phyloP scores from a whole-genome alignment of 2,888 invertebrate species.

The Lasioglossum oenotherae region DNA sequence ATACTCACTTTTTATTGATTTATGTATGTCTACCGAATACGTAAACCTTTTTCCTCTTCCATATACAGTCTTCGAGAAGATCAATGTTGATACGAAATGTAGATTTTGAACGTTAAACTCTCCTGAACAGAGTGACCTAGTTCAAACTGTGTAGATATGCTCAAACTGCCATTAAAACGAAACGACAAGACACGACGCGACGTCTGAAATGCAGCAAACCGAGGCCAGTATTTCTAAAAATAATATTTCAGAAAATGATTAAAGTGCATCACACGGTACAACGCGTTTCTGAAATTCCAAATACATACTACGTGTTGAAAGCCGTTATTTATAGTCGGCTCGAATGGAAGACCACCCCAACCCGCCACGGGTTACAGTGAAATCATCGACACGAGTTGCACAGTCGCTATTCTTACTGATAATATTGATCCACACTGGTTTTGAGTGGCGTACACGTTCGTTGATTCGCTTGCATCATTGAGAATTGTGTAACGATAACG shows the following conservation, averaged over 20 bases:
- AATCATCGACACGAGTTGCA: conserved; percentile 11
- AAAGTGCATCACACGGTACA: background rate
- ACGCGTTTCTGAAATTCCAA: background rate
- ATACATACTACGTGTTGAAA: background rate
- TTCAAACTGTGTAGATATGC: background rate
- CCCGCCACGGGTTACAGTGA: background rate
- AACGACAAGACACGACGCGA: background rate
- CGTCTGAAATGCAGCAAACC: background rate
- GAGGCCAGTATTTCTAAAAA: background rate
- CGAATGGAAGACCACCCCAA: background rate
- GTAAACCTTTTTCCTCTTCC: no score
- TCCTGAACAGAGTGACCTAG: background rate
- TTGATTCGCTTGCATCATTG: background rate
- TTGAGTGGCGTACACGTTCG: background rate
- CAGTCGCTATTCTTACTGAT: background rate
- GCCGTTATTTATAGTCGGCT: conserved; percentile 3
- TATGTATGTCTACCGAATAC: no score
- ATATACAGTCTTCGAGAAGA: no score
- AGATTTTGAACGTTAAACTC: background rate
- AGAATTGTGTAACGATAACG: conserved; percentile 15
- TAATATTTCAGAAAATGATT: background rate
- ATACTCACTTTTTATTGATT: background rate
- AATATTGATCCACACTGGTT: conserved; percentile 7
- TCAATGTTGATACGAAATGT: background rate
- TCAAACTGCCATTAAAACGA: background rate